These are phyloP conservation scores for Nothobranchius kuhntae DNA, from an alignment of 2,113 vertebrate genomes.

Conservation along the genomic window DNA sequence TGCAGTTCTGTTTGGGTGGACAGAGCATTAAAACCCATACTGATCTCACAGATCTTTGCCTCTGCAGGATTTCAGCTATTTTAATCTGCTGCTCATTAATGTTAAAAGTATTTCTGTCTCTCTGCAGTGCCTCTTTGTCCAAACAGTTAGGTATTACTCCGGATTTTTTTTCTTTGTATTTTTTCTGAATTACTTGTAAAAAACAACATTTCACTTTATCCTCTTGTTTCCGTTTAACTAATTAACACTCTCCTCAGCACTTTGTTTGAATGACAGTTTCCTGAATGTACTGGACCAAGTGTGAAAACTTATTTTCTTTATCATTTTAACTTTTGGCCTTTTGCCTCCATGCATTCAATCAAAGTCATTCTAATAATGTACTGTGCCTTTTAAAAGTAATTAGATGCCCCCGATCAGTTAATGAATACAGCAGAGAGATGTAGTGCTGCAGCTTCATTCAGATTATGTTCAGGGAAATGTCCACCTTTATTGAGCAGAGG, in stretches of 20 bases:
- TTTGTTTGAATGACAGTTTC: conserved; percentile 2
- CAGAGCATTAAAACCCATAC: conserved; percentile 16
- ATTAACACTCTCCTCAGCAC: background rate
- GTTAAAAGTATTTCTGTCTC: background rate
- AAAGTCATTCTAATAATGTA: background rate
- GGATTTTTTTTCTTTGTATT: background rate
- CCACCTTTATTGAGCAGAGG: background rate
- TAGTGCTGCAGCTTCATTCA: background rate
- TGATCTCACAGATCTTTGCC: conserved; percentile 9
- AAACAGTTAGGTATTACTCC: background rate
- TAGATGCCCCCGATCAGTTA: background rate
- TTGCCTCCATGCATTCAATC: background rate
- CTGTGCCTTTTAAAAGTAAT: background rate
- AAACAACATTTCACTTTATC: background rate
- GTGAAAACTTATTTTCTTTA: conserved; percentile 1
- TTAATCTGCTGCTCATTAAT: background rate
- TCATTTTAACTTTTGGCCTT: background rate
- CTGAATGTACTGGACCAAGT: background rate
- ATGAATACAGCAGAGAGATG: background rate
- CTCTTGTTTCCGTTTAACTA: conserved; percentile 3
- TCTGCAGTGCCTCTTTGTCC: background rate
- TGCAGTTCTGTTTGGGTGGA: conserved; percentile 26
- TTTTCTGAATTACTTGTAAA: background rate
- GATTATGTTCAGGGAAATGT: background rate
- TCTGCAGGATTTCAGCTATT: conserved; percentile 7